Conservation (phyloP, 2,113 vertebrate genomes). For the Anser cygnoides region DNA sequence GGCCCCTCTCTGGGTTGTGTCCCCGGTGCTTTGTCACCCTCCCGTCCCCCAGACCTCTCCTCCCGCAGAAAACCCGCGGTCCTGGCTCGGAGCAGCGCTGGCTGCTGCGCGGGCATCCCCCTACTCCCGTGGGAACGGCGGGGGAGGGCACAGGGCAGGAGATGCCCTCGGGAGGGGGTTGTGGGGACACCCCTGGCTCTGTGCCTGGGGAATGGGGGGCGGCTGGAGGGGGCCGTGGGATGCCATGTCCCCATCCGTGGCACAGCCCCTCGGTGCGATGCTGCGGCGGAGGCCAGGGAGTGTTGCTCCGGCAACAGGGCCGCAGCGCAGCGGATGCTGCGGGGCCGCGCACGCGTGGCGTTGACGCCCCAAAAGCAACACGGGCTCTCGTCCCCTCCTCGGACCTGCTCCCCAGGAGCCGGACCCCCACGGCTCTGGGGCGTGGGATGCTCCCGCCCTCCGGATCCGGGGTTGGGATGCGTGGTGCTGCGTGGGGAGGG, state of each 20-base stretch:
- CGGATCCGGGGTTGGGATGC: not conserved
- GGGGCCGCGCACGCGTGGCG: not conserved
- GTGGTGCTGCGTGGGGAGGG: accelerated
- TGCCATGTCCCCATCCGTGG: accelerated
- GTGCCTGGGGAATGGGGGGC: not conserved
- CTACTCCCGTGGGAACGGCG: accelerated
- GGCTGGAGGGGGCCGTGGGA: not conserved
- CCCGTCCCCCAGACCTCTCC: accelerated
- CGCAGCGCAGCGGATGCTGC: not conserved
- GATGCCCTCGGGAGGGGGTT: accelerated
- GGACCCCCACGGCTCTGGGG: accelerated
- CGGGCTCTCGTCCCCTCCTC: accelerated
- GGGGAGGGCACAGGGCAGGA: accelerated
- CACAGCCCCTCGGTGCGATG: not conserved
- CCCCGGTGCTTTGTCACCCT: accelerated
- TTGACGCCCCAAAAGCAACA: accelerated
- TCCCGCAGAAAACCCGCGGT: accelerated
- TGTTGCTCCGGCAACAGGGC: slow-evolving; percentile 57
- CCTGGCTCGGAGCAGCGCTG: accelerated
- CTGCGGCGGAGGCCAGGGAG: not conserved
- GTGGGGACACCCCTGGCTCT: not conserved
- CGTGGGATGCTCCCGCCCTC: not conserved
- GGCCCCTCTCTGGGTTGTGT: not conserved
- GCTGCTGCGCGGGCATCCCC: not conserved
- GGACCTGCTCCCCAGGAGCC: accelerated